Percentiles rank a stretch among this genome's conserved stretches.
phyloP scores from a whole-genome alignment of 1,140 invertebrate species.

The Apis dorsata region DNA sequence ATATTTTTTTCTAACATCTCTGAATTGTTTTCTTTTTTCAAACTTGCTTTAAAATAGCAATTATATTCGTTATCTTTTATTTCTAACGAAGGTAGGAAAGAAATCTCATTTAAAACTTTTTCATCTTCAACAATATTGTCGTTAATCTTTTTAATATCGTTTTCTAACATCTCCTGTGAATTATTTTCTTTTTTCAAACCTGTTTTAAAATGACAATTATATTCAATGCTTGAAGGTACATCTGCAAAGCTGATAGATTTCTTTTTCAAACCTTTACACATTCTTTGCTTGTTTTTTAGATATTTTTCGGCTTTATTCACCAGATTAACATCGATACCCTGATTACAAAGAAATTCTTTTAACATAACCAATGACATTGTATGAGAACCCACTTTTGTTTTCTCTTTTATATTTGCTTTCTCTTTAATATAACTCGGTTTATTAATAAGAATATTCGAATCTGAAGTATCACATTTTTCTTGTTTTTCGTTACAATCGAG shows the following conservation, averaged over 20 bases:
- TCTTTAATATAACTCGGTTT: neutral
- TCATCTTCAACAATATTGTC: too few species aligned
- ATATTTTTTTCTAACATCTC: neutral
- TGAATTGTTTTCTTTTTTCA: neutral
- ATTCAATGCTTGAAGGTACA: neutral
- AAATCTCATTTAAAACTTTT: too few species aligned
- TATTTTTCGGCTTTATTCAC: constrained; percentile 28
- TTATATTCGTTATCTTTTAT: too few species aligned
- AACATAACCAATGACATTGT: constrained; percentile 37
- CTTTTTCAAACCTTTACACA: neutral
- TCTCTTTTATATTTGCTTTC: neutral
- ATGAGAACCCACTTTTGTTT: constrained; percentile 17
- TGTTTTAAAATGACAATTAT: neutral
- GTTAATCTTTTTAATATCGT: too few species aligned
- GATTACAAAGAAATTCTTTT: constrained; percentile 54
- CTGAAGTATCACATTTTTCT: neutral
- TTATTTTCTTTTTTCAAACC: too few species aligned
- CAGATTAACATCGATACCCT: constrained; percentile 37
- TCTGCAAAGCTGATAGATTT: neutral
- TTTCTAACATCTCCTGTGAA: neutral
- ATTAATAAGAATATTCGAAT: neutral
- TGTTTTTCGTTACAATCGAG: neutral
- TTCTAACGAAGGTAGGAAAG: too few species aligned
- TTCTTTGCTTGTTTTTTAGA: constrained; percentile 4
- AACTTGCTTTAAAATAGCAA: neutral